Percentiles rank a stretch among this genome's conserved stretches.
Evolutionary conservation across 2,888 invertebrate genomes (phyloP).

Genomic region (Aporophyla nigra): DNA sequence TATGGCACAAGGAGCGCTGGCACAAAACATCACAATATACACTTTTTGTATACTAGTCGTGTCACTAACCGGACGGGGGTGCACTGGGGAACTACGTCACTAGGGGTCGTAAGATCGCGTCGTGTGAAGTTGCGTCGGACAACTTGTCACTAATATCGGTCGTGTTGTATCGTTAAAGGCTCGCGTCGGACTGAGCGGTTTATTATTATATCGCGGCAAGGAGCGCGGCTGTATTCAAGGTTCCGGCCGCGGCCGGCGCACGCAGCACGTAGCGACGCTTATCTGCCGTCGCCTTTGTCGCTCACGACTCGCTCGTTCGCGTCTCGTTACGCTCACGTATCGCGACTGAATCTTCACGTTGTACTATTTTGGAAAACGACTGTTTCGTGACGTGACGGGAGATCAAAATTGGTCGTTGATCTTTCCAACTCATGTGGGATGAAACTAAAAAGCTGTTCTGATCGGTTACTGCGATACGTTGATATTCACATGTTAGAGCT

Average conservation of each 20-base stretch:
- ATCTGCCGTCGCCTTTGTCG: constrained; percentile 84
- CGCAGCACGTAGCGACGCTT: constrained; percentile 83
- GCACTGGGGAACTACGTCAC: constrained; percentile 67
- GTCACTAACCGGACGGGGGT: constrained; percentile 73
- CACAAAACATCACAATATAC: constrained; percentile 89
- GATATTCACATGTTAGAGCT: background rate
- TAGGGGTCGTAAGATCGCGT: constrained; percentile 67
- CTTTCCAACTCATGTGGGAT: background rate
- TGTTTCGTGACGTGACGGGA: constrained; percentile 33
- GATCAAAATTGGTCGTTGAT: constrained; percentile 23
- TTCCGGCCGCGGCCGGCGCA: constrained; percentile 81
- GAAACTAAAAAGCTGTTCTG: background rate
- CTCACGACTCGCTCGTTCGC: constrained; percentile 73
- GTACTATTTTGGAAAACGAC: constrained; percentile 31
- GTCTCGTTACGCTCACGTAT: constrained; percentile 48
- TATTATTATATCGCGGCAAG: constrained; percentile 88
- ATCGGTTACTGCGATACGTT: background rate
- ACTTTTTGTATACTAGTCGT: constrained; percentile 81
- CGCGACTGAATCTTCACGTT: constrained; percentile 39
- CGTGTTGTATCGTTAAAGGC: constrained; percentile 88
- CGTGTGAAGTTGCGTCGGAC: constrained; percentile 56
- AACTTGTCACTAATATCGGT: constrained; percentile 78
- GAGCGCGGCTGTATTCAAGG: constrained; percentile 87
- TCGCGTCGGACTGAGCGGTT: constrained; percentile 87
- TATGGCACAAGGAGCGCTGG: constrained; percentile 84